Evolutionary conservation across 2,113 vertebrate species (phyloP).

Genomic region (Apeltes quadracus): DNA sequence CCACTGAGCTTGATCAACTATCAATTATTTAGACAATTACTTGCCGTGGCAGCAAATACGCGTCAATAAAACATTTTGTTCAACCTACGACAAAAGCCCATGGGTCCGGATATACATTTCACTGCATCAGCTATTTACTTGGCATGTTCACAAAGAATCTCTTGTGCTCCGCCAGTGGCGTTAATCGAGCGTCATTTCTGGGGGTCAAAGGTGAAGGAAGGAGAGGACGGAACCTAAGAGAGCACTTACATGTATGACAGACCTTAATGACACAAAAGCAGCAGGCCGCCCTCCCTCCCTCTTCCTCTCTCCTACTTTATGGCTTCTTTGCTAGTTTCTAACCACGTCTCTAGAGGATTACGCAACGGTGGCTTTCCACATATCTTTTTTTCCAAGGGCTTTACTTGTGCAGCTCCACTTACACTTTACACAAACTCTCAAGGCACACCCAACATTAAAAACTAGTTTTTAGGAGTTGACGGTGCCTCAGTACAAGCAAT

Average conservation of each 20-base stretch:
- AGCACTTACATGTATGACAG: slow-evolving; percentile 31
- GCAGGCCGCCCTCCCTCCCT: slow-evolving; percentile 34
- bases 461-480: slow-evolving; percentile 58
- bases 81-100: neutral
- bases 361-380: slow-evolving; percentile 64
- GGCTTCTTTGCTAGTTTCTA: slow-evolving; percentile 44
- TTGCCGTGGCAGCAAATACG: slow-evolving; percentile 37
- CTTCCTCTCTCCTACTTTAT: slow-evolving; percentile 27
- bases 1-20: slow-evolving; percentile 52
- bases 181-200: slow-evolving; percentile 55
- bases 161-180: slow-evolving; percentile 59
- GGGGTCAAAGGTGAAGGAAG: slow-evolving; percentile 55
- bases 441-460: slow-evolving; percentile 70
- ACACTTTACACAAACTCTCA: slow-evolving; percentile 63
- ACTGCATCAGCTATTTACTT: slow-evolving; percentile 46
- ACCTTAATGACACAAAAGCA: slow-evolving; percentile 77
- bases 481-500: slow-evolving; percentile 51
- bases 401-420: slow-evolving; percentile 54
- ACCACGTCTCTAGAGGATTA: slow-evolving; percentile 65
- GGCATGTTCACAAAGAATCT: slow-evolving; percentile 56
- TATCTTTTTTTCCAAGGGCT: slow-evolving; percentile 64
- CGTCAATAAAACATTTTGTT: slow-evolving; percentile 45
- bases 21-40: slow-evolving; percentile 69
- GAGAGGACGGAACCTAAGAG: slow-evolving; percentile 46
- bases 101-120: slow-evolving; percentile 62